phyloP scores from a whole-genome alignment of 2,797 vertebrate genomes.

The Chrysocyon brachyurus region DNA sequence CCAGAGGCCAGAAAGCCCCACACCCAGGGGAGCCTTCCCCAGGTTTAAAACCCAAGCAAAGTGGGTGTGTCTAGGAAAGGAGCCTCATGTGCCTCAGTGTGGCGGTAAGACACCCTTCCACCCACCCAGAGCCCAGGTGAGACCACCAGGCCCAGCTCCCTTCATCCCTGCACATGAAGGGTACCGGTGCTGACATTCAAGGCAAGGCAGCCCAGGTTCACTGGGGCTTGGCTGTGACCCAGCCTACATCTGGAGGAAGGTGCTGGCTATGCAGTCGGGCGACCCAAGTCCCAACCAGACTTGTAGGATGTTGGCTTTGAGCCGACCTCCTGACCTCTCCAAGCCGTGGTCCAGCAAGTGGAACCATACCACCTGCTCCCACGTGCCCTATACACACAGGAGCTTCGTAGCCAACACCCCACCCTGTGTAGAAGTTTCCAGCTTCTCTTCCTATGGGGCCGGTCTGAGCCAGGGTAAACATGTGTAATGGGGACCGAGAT shows the following conservation, averaged over 20 bases:
- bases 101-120: rapidly evolving
- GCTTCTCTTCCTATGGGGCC: background rate
- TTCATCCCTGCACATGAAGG: background rate
- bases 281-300: background rate
- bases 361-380: background rate
- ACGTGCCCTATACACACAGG: background rate
- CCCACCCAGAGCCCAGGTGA: background rate
- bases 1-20: background rate
- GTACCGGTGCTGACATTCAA: rapidly evolving
- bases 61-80: too few relatives aligned
- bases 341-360: background rate
- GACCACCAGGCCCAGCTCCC: background rate
- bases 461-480: too few relatives aligned
- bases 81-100: background rate
- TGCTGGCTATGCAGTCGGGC: background rate
- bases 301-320: background rate
- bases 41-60: background rate
- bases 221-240: background rate
- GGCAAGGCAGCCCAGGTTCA: background rate
- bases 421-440: background rate
- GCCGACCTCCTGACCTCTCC: background rate
- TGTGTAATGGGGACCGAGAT: background rate
- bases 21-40: too few relatives aligned
- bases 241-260: background rate
- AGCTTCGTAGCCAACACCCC: background rate